Percentiles rank a stretch among this genome's conserved stretches.
Evolutionary conservation across 92 coral and sea anemone species (phyloP).

Genomic region (Phenganax subtilis): DNA sequence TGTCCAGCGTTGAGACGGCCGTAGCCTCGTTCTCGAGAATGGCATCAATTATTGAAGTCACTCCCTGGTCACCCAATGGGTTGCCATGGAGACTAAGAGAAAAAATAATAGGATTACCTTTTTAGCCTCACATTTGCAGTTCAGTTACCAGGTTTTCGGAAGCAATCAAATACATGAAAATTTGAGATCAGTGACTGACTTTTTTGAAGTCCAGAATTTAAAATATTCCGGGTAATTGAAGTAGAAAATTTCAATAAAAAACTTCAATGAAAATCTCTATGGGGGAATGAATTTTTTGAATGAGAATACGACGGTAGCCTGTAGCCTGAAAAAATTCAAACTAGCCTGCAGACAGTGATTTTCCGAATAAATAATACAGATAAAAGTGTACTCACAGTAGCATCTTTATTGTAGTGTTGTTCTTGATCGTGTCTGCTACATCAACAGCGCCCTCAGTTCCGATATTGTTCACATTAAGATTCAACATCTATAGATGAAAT

Average conservation of each 20-base stretch:
- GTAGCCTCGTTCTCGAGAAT: conserved; percentile 55
- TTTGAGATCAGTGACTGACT: too few species aligned
- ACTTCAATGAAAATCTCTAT: too few species aligned
- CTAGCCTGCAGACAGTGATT: too few species aligned
- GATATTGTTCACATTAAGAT: conserved; percentile 72
- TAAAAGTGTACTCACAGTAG: conserved; percentile 64
- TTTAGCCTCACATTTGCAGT: not conserved
- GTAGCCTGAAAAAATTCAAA: too few species aligned
- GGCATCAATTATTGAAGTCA: conserved; percentile 70
- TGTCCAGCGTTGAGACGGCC: conserved; percentile 71
- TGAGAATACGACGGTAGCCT: too few species aligned
- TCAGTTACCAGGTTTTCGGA: too few species aligned
- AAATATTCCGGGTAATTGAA: too few species aligned
- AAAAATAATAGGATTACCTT: not conserved
- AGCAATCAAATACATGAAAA: too few species aligned
- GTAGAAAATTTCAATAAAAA: too few species aligned
- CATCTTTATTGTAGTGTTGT: conserved; percentile 72
- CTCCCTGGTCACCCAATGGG: conserved; percentile 80
- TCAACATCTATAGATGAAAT: conserved; percentile 65
- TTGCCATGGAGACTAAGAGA: conserved; percentile 76
- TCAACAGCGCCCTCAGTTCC: conserved; percentile 77
- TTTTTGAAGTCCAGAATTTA: too few species aligned
- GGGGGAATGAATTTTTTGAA: too few species aligned
- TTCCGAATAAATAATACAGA: too few species aligned
- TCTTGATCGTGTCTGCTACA: conserved; percentile 67